phyloP scores from a whole-genome alignment of 2,888 invertebrate species.

The Deroplatys truncata region DNA sequence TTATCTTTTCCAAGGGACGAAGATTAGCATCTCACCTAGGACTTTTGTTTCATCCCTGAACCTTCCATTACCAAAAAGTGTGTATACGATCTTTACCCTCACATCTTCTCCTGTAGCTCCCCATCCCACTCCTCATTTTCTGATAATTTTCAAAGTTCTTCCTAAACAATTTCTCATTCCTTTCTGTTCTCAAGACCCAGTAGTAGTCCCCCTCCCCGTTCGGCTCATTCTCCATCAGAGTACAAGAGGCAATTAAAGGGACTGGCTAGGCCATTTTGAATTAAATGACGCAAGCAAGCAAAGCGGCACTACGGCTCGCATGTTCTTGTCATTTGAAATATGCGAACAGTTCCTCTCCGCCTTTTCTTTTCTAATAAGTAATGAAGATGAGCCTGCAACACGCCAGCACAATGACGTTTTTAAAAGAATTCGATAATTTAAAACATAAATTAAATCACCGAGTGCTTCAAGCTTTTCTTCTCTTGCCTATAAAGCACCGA shows the following conservation, averaged over 20 bases:
- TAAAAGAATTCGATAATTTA: background rate
- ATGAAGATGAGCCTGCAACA: background rate
- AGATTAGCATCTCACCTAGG: background rate
- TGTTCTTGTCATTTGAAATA: conserved; percentile 24
- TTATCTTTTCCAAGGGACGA: too few relatives aligned
- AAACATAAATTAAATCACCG: background rate
- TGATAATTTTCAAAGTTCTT: conserved; percentile 25
- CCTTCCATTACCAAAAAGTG: conserved; percentile 15
- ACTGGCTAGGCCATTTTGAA: conserved; percentile 25
- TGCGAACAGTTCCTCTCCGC: conserved; percentile 8
- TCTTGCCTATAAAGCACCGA: background rate
- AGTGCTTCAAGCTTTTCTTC: background rate
- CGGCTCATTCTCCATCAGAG: conserved; percentile 17
- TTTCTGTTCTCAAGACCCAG: conserved; percentile 2
- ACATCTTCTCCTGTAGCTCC: background rate
- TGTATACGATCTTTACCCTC: background rate
- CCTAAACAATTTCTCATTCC: conserved; percentile 23
- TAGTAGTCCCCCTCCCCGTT: background rate
- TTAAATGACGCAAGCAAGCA: conserved; percentile 23
- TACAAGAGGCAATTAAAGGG: conserved; percentile 29
- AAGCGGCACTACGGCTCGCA: conserved; percentile 3
- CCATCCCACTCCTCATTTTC: conserved; percentile 13
- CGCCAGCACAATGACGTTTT: background rate
- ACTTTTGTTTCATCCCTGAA: background rate
- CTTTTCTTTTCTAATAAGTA: conserved; percentile 1